Evolutionary conservation across 2,797 vertebrate genomes (phyloP), one percentile per base, ranked within the genome.

Genomic region (Pangasius macronema): DNA sequence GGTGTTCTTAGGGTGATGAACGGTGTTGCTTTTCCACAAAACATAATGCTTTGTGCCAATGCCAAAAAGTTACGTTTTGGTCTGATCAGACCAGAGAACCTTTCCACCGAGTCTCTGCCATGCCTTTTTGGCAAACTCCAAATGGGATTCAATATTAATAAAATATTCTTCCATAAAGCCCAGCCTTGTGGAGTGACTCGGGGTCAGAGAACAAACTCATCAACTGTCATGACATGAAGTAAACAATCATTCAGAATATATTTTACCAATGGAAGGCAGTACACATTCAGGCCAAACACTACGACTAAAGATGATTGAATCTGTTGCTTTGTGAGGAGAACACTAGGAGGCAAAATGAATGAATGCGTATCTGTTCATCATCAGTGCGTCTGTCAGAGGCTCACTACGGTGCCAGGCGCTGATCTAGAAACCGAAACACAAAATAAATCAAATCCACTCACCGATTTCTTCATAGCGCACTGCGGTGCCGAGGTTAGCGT

Each of bases 391-490:
- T 87, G 76, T 80, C 59, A 46, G 46, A 83, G 75, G 85, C 27
- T 86, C 82, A 85, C 75, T 85, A 68, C 82, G 80, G 84, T 67
- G 82, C 57, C 53, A 76, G 75, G 42, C 49, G 72, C 42, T 75
- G 72, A 83, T 51, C 39, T 65, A 70, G 82, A 87, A 89, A 76
- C 14, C 16, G 84, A 51, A 85, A 88, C 51, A 57, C 79, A 76
- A 77, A 67, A 27, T 20, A 88, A 85, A 68, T 83, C 59, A 42
- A 51, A 86, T 85, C 1, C 75, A 95, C 97, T 96, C 93, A 99
- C 98, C 98, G 0, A 99, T 99, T 94, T 99, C 98, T 92, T 99
- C 98, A 0, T 99, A 99, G 87, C 98, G 96, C 97, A 99, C 95
- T 39, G 97, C 96, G 0, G 98, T 97, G 30, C 98, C 98, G 93